phyloP scores from a whole-genome alignment of 2,797 vertebrate species.

The Acrossocheilus fasciatus region DNA sequence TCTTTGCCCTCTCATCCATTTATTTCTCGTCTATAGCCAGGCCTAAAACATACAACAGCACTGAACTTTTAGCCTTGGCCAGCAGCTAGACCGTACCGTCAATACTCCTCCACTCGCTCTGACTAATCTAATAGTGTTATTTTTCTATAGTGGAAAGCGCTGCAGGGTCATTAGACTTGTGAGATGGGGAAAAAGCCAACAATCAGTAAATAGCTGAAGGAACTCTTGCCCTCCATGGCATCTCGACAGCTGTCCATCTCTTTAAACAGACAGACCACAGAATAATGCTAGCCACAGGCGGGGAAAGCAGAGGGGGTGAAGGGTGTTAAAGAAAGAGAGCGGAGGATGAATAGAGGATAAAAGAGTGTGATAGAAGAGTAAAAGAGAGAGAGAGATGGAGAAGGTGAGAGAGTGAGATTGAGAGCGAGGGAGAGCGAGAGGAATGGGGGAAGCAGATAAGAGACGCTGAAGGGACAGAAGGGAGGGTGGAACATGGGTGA shows the following conservation, averaged over 20 bases:
- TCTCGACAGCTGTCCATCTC: slow-evolving; percentile 50
- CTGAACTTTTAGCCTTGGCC: slow-evolving; percentile 47
- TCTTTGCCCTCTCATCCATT: slow-evolving; percentile 5
- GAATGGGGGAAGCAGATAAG: slow-evolving; percentile 54
- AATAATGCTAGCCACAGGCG: slow-evolving; percentile 21
- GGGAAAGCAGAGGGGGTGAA: neutral
- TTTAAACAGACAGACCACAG: slow-evolving; percentile 37
- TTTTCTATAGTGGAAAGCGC: slow-evolving; percentile 27
- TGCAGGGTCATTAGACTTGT: slow-evolving; percentile 43
- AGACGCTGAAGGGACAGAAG: slow-evolving; percentile 21
- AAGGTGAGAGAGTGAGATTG: slow-evolving; percentile 23
- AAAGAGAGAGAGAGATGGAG: slow-evolving; percentile 20
- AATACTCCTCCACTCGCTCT: slow-evolving; percentile 30
- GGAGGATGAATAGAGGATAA: slow-evolving; percentile 25
- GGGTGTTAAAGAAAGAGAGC: slow-evolving; percentile 38
- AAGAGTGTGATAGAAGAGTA: slow-evolving; percentile 1
- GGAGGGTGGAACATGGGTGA: slow-evolving; percentile 17
- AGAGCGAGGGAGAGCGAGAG: slow-evolving; percentile 27
- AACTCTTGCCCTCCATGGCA: slow-evolving; percentile 42
- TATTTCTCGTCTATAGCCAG: slow-evolving; percentile 6
- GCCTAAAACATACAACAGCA: slow-evolving; percentile 29
- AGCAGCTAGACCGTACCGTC: slow-evolving; percentile 32
- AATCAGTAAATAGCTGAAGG: slow-evolving; percentile 52
- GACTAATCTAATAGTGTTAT: slow-evolving; percentile 37
- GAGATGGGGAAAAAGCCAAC: slow-evolving; percentile 51